Base-by-base conservation (phyloP, 1,140 invertebrate species). In the Hylyphantes graminicola region DNA sequence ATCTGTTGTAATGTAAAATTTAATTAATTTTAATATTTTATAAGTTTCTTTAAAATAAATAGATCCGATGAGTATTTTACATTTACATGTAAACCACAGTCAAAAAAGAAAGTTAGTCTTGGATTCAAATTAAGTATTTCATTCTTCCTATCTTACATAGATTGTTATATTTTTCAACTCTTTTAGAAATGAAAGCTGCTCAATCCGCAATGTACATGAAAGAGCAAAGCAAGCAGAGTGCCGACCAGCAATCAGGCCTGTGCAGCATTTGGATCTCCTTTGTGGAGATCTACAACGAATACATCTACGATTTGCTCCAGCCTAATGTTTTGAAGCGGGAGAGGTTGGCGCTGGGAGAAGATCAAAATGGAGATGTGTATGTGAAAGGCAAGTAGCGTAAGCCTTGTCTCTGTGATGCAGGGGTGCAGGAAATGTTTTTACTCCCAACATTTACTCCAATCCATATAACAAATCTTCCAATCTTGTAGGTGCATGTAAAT, bases 241-340 rank as follows among this genome's bases (percentile, higher is more conserved):
- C 61, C 9, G 59, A 57, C 59, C 61, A 68, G 35, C 55, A 70
- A 50, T 61, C n/a, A 9, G 63, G 63, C 7, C 7, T 21, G 7
- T 82, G 55, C 17, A 74, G 13, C 11, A 59, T 96, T 0, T 97
- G 96, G 96, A 92, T 98, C 0, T 96, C 95, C 0, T 98, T 96
- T 90, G 94, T 94, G 2, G 97, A 98, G 90, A 95, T 98, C 55
- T 98, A 98, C 88, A 98, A 98, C 90, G 97, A 98, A 89, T 92
- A 93, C 7, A 93, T 98, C 0, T 96, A 94, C 88, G 97, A 98
- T 90, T 89, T 98, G 9, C 88, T 98, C 8, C 92, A 91, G 72
- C 86, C 88, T 53, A 90, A 89, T 74, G 89, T 85, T 86, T 88
- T 89, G 90, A 87, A 90, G 88, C 87, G 88, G 90, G 87, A 88